Conservation (phyloP, 1,140 invertebrate species). For the Cyclargus thomasi region DNA sequence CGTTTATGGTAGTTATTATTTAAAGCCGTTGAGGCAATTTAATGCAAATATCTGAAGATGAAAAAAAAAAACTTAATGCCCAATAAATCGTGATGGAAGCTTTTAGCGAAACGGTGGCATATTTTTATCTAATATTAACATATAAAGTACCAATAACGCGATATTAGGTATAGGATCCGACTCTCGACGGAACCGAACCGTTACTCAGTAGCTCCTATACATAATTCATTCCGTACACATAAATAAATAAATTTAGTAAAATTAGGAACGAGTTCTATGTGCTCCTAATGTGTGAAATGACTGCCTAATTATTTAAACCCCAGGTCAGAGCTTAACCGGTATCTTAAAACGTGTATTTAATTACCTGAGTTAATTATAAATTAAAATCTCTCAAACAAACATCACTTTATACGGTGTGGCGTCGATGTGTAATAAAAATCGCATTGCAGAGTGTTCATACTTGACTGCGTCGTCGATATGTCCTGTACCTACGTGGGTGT, state of each 20-base stretch:
- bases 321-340: constrained; percentile 6
- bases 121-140: background rate
- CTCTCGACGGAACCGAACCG: background rate
- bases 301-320: constrained; percentile 9
- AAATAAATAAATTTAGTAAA: background rate
- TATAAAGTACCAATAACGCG: background rate
- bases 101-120: background rate
- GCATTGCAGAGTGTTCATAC: background rate
- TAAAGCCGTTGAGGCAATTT: no score
- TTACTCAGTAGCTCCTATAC: background rate
- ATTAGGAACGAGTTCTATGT: background rate
- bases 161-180: background rate
- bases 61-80: no score
- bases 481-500: no score
- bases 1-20: no score
- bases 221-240: background rate
- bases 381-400: constrained; percentile 17
- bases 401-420: constrained; percentile 3
- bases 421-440: background rate
- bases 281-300: constrained; percentile 8
- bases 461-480: no score
- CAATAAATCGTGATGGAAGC: no score
- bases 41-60: no score
- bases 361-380: constrained; percentile 17
- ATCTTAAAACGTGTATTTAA: constrained; percentile 16